Percentiles rank a stretch among this genome's conserved stretches.
phyloP scores from a whole-genome alignment of 2,797 vertebrate species.

The Cyprinella venusta region DNA sequence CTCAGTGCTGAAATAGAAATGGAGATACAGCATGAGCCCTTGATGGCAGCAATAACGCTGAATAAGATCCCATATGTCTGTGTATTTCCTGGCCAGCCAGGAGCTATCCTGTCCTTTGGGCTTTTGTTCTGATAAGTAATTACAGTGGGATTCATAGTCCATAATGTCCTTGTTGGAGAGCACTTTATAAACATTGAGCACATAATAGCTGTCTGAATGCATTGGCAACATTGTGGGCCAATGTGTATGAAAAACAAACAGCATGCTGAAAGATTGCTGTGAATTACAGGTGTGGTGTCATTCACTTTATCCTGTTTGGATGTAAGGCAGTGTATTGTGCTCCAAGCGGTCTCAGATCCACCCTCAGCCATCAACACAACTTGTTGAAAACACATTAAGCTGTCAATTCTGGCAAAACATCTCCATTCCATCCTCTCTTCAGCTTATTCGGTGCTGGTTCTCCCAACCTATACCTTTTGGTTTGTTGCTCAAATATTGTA shows the following conservation, averaged over 20 bases:
- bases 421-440: not conserved
- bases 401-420: constrained; percentile 40
- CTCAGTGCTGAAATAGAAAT: constrained; percentile 29
- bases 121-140: constrained; percentile 48
- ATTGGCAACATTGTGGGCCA: constrained; percentile 35
- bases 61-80: constrained; percentile 56
- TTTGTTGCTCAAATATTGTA: not conserved
- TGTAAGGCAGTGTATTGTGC: constrained; percentile 16
- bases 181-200: constrained; percentile 53
- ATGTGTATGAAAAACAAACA: constrained; percentile 52
- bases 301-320: constrained; percentile 37
- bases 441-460: not conserved
- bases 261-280: constrained; percentile 40
- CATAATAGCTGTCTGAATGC: constrained; percentile 44
- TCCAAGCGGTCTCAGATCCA: not conserved
- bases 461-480: not conserved
- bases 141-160: constrained; percentile 48
- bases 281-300: constrained; percentile 57
- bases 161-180: constrained; percentile 46
- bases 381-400: constrained; percentile 34
- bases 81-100: constrained; percentile 46
- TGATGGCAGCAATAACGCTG: constrained; percentile 52
- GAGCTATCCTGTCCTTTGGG: constrained; percentile 42
- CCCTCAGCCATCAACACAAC: constrained; percentile 12
- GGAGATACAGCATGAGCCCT: constrained; percentile 39